Base-by-base conservation (phyloP, 2,797 vertebrate genomes). In the Oreortyx pictus region DNA sequence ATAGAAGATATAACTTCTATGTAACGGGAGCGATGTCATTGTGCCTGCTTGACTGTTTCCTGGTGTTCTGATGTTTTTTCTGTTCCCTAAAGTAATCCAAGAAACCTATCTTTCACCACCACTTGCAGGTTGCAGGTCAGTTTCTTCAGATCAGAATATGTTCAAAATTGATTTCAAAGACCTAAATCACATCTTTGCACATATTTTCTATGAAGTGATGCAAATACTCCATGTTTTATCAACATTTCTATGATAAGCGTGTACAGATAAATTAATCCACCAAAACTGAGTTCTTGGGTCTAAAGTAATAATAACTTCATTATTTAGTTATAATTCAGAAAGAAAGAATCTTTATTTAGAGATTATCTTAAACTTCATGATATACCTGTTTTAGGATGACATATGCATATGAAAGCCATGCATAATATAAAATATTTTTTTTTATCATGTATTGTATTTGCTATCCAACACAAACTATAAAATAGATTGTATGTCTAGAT, bases 61-160 rank as follows among this genome's bases (percentile, higher is more conserved):
- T 23, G 25, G n/a, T 13, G 10, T 50, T 52, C 16, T 17, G 50
- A 52, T 52, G 25, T 16, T 52, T 7, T 50, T 50, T 50, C 25
- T 47, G 9, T 12, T 20, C 78, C 2, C 2, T 82, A 14, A 81
- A 78, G 49, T 50, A 31, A 18, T 24, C 4, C 7, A 20, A 7
- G 10, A 22, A 4, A 33, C 5, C 29, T 77, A 8, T 3, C 25
- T 78, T 83, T 70, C 22, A 43, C 11, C 23, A 22, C 7, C 1
- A 1, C 6, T 27, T 41, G 39, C 39, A 41, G 23, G 33, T 22
- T 37, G 41, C 44, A 2, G 0, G 31, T 2, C 11, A 39, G 1
- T 39, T 78, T 43, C 3, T 6, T 18, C 16, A 56, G 14, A 49
- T 5, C 3, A 3, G 6, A 8, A 72, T 14, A 24, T 25, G 6